A percentile compares a stretch with the other conserved stretches of the same genome.
Evolutionary conservation across 2,888 invertebrate species (phyloP).

Genomic region (Eupeodes latifasciatus): DNA sequence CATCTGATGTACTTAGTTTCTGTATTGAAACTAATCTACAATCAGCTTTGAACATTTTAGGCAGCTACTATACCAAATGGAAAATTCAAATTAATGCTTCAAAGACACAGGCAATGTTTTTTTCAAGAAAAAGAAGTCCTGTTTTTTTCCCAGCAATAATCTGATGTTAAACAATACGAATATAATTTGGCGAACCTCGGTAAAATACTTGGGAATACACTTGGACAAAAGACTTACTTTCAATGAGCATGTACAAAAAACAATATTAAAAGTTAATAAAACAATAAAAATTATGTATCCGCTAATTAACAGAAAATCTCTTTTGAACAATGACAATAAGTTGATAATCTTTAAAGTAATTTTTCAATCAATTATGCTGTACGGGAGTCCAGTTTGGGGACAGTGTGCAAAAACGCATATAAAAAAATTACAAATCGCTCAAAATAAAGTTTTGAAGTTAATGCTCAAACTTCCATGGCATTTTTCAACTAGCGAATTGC

Average conservation of each 20-base stretch:
- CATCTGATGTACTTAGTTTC: too few species aligned
- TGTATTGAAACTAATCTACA: too few species aligned
- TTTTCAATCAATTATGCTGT: conserved; percentile 18
- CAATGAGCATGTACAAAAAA: conserved; percentile 12
- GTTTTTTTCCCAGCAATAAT: conserved; percentile 20
- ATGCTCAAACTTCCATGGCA: conserved; percentile 2
- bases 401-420: conserved; percentile 30
- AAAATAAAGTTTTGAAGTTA: conserved; percentile 38
- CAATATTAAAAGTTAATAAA: neutral
- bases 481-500: conserved; percentile 20
- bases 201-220: neutral
- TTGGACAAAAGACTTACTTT: conserved; percentile 18
- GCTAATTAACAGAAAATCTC: conserved; percentile 12
- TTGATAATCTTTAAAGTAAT: conserved; percentile 19
- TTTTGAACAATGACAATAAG: conserved; percentile 6
- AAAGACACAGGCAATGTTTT: neutral
- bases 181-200: neutral
- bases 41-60: neutral
- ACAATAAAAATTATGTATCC: conserved; percentile 13
- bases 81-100: conserved; percentile 24
- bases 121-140: conserved; percentile 12
- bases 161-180: neutral
- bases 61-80: conserved; percentile 12
- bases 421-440: conserved; percentile 20
- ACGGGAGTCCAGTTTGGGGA: conserved; percentile 8